These are phyloP conservation scores for Dicaeum eximium DNA, from an alignment of 2,113 vertebrate species.

Conservation along the genomic window DNA sequence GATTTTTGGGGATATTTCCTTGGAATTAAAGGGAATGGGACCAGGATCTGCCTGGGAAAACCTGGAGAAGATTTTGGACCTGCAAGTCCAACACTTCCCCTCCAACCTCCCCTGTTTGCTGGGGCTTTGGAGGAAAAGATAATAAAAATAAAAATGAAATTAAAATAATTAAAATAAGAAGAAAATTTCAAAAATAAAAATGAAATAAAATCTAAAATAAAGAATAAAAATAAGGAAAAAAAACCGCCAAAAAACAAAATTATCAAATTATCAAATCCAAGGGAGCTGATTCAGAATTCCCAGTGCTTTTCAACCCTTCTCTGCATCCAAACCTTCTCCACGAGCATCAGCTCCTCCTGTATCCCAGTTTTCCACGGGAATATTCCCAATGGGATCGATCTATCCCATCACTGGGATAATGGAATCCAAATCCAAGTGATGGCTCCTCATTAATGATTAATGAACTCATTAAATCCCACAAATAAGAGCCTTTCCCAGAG, in stretches of 20 bases:
- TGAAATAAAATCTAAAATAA: neutral
- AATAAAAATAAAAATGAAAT: neutral
- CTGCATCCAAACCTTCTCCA: neutral
- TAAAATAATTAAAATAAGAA: neutral
- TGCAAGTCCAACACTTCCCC: neutral
- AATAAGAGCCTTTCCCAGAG: neutral
- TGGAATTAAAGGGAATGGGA: neutral
- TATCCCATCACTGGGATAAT: neutral
- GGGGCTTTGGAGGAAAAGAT: neutral
- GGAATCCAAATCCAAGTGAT: neutral
- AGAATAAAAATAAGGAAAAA: neutral
- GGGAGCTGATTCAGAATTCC: neutral
- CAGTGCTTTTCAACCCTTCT: too few relatives aligned
- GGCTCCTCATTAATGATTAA: neutral
- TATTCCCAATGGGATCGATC: neutral
- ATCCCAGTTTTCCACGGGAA: neutral
- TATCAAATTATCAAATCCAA: neutral
- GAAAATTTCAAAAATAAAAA: neutral
- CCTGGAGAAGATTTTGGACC: neutral
- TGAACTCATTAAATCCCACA: neutral
- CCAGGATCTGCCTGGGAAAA: neutral
- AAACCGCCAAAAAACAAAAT: too few relatives aligned
- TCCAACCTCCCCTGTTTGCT: rapidly evolving
- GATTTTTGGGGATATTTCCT: neutral
- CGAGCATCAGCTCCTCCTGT: neutral